Evolutionary conservation across 2,797 vertebrate species (phyloP), one percentile per base, ranked within the genome.

Genomic region (Eupleurogrammus muticus): DNA sequence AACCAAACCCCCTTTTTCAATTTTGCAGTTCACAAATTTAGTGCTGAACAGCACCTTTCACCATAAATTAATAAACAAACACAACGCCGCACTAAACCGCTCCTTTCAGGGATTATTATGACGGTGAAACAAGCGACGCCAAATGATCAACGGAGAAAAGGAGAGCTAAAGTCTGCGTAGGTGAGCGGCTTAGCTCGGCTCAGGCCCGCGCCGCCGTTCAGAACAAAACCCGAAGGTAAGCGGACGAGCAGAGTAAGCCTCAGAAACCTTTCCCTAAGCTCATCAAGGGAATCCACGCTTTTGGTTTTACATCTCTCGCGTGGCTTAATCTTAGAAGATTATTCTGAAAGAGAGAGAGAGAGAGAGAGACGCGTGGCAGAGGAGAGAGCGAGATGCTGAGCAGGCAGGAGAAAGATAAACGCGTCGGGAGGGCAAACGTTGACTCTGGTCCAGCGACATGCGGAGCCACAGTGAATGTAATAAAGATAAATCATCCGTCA

Each of bases 191-290:
- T 84, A 75, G 77, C 34, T 50, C 19, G 69, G 77, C 80, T 83
- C 75, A 70, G 75, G 61, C 82, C 67, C 17, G 24, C 38, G 32
- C 28, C 11, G 64, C 65, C 23, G 74, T 56, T 65, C 81, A 74
- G 72, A 82, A 85, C 81, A 77, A 88, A 82, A n/a, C n/a, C 70
- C n/a, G 24, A 77, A 79, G 74, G 83, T 88, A 82, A 89, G 89
- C 40, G 77, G 68, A 80, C 44, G 36, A 62, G 73, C 65, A 42
- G 51, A 53, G 82, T 81, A 86, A 90, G 82, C 84, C 82, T 80
- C 75, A 56, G 52, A 81, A 84, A 87, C 65, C 57, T 82, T 6
- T 76, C 64, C 66, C 79, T 89, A 80, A 92, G 83, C 86, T 86
- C 81, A 81, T 84, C 81, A 85, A 89, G 69, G 52, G 73, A 76